These are phyloP conservation scores for Drosophila kanapiae DNA, from an alignment of 1,140 invertebrate species.

Conservation along the genomic window DNA sequence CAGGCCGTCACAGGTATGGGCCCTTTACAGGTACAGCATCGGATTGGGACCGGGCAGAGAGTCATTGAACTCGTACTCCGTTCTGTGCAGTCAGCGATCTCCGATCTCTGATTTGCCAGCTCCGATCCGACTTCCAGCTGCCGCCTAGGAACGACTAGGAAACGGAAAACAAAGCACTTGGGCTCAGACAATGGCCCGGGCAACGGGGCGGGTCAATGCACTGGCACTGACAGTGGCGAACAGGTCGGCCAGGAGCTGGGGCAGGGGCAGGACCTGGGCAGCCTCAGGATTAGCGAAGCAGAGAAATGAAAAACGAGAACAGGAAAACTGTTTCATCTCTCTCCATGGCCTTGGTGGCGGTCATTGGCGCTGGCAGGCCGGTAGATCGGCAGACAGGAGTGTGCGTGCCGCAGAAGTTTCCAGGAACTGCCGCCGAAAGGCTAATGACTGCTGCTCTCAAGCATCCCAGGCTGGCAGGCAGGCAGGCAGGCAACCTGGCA, in stretches of 20 bases:
- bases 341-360: conserved; percentile 58
- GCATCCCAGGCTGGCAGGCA: not conserved
- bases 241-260: conserved; percentile 23
- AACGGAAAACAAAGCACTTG: conserved; percentile 52
- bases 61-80: not conserved
- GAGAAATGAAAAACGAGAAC: conserved; percentile 68
- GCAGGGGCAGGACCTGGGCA: conserved; percentile 42
- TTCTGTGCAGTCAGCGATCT: not conserved
- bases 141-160: conserved; percentile 62
- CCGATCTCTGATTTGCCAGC: not conserved
- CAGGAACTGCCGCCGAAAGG: conserved; percentile 73
- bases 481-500: not conserved
- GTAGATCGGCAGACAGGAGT: not conserved
- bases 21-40: conserved; percentile 26
- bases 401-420: conserved; percentile 54
- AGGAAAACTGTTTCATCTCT: conserved; percentile 64
- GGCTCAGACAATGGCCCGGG: conserved; percentile 32
- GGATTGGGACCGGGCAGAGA: not conserved
- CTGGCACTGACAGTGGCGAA: conserved; percentile 2
- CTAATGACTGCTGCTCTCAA: conserved; percentile 65
- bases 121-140: conserved; percentile 3
- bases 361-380: conserved; percentile 51
- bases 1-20: not conserved
- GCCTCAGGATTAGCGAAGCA: conserved; percentile 39
- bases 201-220: conserved; percentile 49